phyloP scores from a whole-genome alignment of 2,113 vertebrate genomes.

The Leptodactylus fuscus region DNA sequence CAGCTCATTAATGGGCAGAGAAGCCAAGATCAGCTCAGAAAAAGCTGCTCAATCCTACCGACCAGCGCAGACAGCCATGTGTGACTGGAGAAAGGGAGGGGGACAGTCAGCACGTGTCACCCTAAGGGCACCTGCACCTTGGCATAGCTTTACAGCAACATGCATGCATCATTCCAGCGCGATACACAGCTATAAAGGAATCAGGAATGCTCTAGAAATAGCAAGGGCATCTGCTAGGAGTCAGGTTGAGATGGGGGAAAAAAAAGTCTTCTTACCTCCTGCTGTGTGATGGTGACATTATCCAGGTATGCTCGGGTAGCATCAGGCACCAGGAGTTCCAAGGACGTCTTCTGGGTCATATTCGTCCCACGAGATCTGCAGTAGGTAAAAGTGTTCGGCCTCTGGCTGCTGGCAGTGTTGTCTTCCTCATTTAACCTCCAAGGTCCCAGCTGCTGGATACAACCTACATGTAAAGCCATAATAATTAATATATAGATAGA shows the following conservation, averaged over 20 bases:
- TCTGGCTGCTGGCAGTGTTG: neutral
- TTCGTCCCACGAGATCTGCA: constrained; percentile 15
- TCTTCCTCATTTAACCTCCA: constrained; percentile 2
- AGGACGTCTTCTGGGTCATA: constrained; percentile 32
- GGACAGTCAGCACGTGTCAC: constrained; percentile 43
- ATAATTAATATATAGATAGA: neutral
- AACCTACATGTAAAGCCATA: neutral
- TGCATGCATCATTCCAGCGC: neutral
- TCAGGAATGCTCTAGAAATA: neutral
- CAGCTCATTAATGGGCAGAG: constrained; percentile 48
- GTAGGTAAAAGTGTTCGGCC: neutral
- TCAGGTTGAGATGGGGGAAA: neutral
- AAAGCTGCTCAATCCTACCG: constrained; percentile 12
- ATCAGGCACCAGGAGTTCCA: neutral
- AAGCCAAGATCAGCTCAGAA: constrained; percentile 39
- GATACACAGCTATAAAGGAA: neutral
- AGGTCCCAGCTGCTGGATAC: neutral
- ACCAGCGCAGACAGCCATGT: constrained; percentile 12
- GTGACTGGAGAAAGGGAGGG: neutral
- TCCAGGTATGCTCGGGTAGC: neutral
- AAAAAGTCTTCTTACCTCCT: neutral
- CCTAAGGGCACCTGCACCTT: neutral
- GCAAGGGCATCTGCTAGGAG: neutral
- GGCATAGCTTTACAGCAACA: neutral
- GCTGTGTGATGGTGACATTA: neutral